These are phyloP conservation scores for Balaenoptera acutorostrata DNA, from an alignment of 2,113 vertebrate genomes.

Conservation along the genomic window DNA sequence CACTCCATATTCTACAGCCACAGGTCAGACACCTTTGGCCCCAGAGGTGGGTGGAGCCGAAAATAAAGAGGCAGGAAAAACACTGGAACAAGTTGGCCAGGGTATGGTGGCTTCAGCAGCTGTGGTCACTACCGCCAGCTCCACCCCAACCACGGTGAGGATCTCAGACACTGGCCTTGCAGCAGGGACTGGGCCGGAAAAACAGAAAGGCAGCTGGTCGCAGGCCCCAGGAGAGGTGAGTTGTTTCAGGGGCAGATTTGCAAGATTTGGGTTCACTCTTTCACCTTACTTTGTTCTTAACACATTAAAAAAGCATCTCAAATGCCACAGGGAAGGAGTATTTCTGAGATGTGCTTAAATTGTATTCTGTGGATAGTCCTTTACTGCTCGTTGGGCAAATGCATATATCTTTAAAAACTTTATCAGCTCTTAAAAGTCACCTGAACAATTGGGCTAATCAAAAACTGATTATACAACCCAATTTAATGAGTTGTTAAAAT, in stretches of 20 bases:
- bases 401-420: constrained; percentile 55
- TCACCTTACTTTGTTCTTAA: constrained; percentile 27
- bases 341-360: constrained; percentile 33
- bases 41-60: constrained; percentile 82
- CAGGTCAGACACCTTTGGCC: constrained; percentile 87
- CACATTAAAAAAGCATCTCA: constrained; percentile 29
- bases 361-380: not conserved
- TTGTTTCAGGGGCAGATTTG: constrained; percentile 15
- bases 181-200: constrained; percentile 83
- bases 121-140: constrained; percentile 85
- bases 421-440: constrained; percentile 48
- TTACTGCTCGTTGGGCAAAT: constrained; percentile 43
- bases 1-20: constrained; percentile 87
- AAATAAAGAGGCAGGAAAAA: constrained; percentile 82
- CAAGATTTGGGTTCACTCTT: constrained; percentile 31
- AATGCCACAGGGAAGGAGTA: constrained; percentile 5
- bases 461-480: constrained; percentile 46
- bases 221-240: constrained; percentile 90
- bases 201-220: constrained; percentile 83
- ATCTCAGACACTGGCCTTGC: constrained; percentile 86
- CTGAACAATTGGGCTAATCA: constrained; percentile 43
- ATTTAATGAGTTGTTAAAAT: constrained; percentile 50
- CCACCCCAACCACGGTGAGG: constrained; percentile 86
- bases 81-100: constrained; percentile 85
- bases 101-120: constrained; percentile 76